phyloP scores from a whole-genome alignment of 1,140 invertebrate species.

The Trigoniulus corallinus region DNA sequence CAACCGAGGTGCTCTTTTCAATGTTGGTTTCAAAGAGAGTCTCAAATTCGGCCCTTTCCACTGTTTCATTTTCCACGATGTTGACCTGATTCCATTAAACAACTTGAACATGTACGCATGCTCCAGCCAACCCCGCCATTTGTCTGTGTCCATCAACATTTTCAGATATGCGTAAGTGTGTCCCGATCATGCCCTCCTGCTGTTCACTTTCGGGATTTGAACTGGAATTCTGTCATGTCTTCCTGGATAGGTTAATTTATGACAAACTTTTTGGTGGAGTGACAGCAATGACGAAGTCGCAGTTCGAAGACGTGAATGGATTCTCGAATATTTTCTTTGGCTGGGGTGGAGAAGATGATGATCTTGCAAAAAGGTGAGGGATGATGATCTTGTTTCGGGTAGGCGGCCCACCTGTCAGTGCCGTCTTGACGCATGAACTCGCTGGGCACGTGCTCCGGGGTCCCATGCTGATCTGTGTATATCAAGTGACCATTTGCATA shows the following conservation, averaged over 20 bases:
- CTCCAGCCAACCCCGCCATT: slow-evolving; percentile 32
- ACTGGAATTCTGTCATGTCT: background rate
- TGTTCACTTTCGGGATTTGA: background rate
- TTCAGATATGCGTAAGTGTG: slow-evolving; percentile 5
- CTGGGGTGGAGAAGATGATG: slow-evolving; percentile 85
- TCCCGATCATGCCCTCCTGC: background rate
- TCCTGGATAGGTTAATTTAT: slow-evolving; percentile 20
- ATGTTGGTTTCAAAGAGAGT: slow-evolving; percentile 79
- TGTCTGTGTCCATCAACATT: background rate
- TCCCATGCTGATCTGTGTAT: too few species aligned
- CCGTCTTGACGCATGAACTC: too few species aligned
- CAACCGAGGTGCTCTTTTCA: slow-evolving; percentile 85
- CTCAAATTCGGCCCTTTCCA: slow-evolving; percentile 50
- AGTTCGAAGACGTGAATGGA: slow-evolving; percentile 68
- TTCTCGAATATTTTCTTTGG: slow-evolving; percentile 87
- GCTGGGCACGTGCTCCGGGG: too few species aligned
- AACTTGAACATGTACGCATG: slow-evolving; percentile 82
- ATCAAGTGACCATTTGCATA: too few species aligned
- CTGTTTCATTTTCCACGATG: slow-evolving; percentile 92
- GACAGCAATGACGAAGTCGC: slow-evolving; percentile 60
- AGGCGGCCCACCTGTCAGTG: too few species aligned
- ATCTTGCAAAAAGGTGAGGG: slow-evolving; percentile 55
- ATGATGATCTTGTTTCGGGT: too few species aligned
- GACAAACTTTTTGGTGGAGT: slow-evolving; percentile 46
- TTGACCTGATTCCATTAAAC: slow-evolving; percentile 83